Percentiles rank a stretch among this genome's conserved stretches.
These are phyloP conservation scores for Acestrorhynchus altus DNA, from an alignment of 2,797 vertebrate species.

Conservation along the genomic window DNA sequence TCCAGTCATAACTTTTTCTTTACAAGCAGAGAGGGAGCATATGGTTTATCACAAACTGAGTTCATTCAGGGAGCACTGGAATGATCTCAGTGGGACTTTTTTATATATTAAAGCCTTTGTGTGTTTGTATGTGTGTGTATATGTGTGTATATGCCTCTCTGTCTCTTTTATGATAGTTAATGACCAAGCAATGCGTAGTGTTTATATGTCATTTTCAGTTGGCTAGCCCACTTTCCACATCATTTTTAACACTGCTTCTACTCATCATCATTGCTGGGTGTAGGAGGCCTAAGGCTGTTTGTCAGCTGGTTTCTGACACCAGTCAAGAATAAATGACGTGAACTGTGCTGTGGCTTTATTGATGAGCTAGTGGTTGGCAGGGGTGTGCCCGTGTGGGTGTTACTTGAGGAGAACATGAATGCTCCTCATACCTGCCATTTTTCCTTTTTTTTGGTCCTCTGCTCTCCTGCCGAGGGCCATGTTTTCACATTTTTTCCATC, in stretches of 20 bases:
- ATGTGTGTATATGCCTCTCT: conserved; percentile 13
- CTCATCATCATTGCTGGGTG: conserved; percentile 2
- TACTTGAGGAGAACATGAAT: conserved; percentile 56
- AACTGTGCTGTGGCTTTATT: not conserved
- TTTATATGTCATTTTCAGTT: conserved; percentile 33
- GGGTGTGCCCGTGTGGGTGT: not conserved
- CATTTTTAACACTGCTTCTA: not conserved
- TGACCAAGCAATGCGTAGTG: conserved; percentile 13
- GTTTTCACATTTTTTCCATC: conserved; percentile 67
- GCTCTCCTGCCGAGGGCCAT: conserved; percentile 55
- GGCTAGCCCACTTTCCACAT: conserved; percentile 12
- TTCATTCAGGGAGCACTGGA: conserved; percentile 34
- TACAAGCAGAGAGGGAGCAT: conserved; percentile 33
- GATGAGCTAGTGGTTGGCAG: conserved; percentile 5
- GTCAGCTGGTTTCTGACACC: conserved; percentile 30
- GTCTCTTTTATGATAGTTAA: conserved; percentile 21
- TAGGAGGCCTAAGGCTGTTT: conserved; percentile 11
- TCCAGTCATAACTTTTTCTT: conserved; percentile 16
- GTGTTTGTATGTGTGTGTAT: conserved; percentile 1
- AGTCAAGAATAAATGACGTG: conserved; percentile 10
- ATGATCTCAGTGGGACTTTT: conserved; percentile 19
- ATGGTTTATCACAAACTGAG: conserved; percentile 37
- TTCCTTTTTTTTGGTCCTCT: conserved; percentile 13
- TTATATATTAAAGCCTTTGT: conserved; percentile 13
- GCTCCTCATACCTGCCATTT: conserved; percentile 43